phyloP scores from a whole-genome alignment of 2,888 invertebrate species.

The Ypsolopha sequella region DNA sequence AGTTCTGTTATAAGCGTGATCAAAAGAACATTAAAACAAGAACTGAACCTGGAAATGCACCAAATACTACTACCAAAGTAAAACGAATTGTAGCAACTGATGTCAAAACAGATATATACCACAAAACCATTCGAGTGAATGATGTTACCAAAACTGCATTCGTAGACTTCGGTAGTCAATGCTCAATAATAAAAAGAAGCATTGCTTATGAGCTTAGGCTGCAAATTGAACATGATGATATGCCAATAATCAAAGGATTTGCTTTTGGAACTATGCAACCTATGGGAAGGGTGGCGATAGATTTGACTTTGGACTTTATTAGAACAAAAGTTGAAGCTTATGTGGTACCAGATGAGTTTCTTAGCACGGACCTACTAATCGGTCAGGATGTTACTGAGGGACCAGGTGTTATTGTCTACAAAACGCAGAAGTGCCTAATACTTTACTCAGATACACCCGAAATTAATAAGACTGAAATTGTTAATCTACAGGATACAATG shows the following conservation, averaged over 20 bases:
- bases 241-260: constrained; percentile 1
- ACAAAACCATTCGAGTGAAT: neutral
- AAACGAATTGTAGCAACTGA: neutral
- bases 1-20: neutral
- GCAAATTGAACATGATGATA: neutral
- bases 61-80: neutral
- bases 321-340: neutral
- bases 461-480: neutral
- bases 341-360: constrained; percentile 1
- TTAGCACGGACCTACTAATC: neutral
- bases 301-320: neutral
- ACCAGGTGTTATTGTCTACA: neutral
- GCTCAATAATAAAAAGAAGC: neutral
- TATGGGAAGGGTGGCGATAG: neutral
- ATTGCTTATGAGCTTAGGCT: neutral
- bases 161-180: neutral
- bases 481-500: neutral
- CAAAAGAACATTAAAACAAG: too few relatives aligned
- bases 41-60: neutral
- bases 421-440: neutral
- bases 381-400: neutral
- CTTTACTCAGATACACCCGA: neutral
- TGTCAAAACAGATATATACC: neutral
- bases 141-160: neutral
- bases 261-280: neutral